phyloP scores from a whole-genome alignment of 1,140 invertebrate species.

The Drosophila arawakana region DNA sequence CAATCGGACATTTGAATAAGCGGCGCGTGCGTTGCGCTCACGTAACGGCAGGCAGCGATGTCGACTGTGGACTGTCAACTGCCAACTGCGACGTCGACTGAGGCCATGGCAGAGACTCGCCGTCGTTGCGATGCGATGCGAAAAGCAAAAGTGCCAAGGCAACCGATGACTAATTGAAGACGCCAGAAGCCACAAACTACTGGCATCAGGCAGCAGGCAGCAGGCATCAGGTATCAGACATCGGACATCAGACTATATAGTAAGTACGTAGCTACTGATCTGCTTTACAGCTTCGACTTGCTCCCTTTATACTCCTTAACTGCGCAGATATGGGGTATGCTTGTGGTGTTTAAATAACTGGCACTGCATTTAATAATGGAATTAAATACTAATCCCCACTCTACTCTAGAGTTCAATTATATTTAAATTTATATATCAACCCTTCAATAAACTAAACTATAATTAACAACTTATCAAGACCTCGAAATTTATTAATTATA shows the following conservation, averaged over 20 bases:
- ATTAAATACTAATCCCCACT: too few species aligned
- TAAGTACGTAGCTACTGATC: conserved; percentile 44
- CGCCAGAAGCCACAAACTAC: not conserved
- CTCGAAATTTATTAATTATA: too few species aligned
- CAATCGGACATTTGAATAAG: conserved; percentile 65
- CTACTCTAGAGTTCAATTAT: too few species aligned
- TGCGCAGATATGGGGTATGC: too few species aligned
- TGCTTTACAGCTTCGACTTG: conserved; percentile 27
- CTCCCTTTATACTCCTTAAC: conserved; percentile 4
- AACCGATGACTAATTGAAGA: conserved; percentile 50
- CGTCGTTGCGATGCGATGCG: conserved; percentile 9
- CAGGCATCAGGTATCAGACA: too few species aligned
- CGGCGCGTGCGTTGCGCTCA: conserved; percentile 66
- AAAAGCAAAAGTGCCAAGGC: conserved; percentile 53
- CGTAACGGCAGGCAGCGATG: conserved; percentile 57
- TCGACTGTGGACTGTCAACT: not conserved
- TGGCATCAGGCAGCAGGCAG: too few species aligned
- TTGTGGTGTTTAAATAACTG: too few species aligned
- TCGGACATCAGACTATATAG: conserved; percentile 13
- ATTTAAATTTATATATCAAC: too few species aligned
- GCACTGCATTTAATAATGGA: too few species aligned
- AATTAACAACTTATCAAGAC: too few species aligned
- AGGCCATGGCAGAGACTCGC: conserved; percentile 18
- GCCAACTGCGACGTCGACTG: conserved; percentile 14
- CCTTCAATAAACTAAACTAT: too few species aligned